Base-by-base conservation (phyloP, 2,113 vertebrate species). In the Thunnus thynnus region DNA sequence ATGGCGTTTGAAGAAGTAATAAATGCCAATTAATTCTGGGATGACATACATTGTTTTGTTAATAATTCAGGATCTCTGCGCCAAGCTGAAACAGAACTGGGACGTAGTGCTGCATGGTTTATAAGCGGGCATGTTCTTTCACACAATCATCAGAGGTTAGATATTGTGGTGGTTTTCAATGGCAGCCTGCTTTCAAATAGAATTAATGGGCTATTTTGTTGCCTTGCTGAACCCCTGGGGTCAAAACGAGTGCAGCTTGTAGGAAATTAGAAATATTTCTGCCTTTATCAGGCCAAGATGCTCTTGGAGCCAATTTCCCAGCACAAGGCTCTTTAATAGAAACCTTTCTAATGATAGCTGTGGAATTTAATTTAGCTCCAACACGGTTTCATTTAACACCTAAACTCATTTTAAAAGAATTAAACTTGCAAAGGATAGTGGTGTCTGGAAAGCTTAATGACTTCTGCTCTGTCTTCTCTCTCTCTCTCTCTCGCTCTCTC, bases 341-440 rank as follows among this genome's bases (percentile, higher is more conserved):
- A 86, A 76, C 82, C 76, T 88, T 90, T 94, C 84, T 88, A 94
- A 94, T 89, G 92, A 94, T 93, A 89, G 80, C 85, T 82, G 80
- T 80, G 78, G 82, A 92, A 93, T 93, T 93, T 91, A 90, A 94
- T 94, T 93, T 90, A 88, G 85, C 86, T 88, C 58, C 78, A 82
- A 80, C 70, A 44, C 16, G 67, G 83, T 80, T 91, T 90, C 80
- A 92, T 92, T 93, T 91, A 94, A 88, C 86, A 91, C 76, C 88
- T 93, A 90, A 93, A 89, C 77, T 91, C 85, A 91, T 93, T 95
- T 91, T 72, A 87, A 92, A 89, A 81, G 30, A 90, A 92, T 85
- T 85, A 86, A 90, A 88, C 76, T 88, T 90, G 78, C 71, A 72
- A 85, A 84, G 74, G 69, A 79, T 82, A 79, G 72, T 83, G 58